Base-by-base conservation (phyloP, 2,113 vertebrate genomes). In the Callipepla californica region DNA sequence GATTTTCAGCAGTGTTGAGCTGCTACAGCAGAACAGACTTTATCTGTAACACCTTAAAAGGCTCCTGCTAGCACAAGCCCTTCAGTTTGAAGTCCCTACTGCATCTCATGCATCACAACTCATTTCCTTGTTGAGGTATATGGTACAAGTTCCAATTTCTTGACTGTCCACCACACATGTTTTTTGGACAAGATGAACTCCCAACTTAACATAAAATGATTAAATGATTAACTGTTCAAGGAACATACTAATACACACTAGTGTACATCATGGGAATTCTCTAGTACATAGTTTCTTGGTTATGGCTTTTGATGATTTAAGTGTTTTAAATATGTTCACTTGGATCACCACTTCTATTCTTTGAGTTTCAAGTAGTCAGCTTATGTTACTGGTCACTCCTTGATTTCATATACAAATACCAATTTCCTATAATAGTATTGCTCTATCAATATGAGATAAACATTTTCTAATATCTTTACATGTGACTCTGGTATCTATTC, bases 361-460 rank as follows among this genome's bases (percentile, higher is more conserved):
- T 89, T 55, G 14, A 75, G 72, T 87, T 92, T 85, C 75, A 75
- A 26, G 30, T 21, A 84, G 66, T 61, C 9, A 66, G 36, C 22
- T 85, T 62, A 11, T 66, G 30, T 92, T 85, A 89, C 74, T 63
- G 47, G 22, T 10, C 68, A 20, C 44, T 88, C 88, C 75, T 23
- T 13, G 3, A 45, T 69, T 95, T 78, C 66, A 75, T 58, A 66
- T 66, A 91, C 77, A 92, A 74, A 34, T 77, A 84, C 62, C 40
- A 92, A n/a, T 82, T 74, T 94, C 36, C 48, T 1, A 0, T 53
- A 93, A 70, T 13, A 90, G 9, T 86, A 53, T 45, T 79, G 23
- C 13, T 50, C 59, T 67, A n/a, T n/a, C 89, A 75, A 94, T 93
- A 77, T 2, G 25, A 93, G 65, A 91, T 63, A 93, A 91, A 18